Evolutionary conservation across 2,113 vertebrate species (phyloP).

Genomic region (Clarias gariepinus): DNA sequence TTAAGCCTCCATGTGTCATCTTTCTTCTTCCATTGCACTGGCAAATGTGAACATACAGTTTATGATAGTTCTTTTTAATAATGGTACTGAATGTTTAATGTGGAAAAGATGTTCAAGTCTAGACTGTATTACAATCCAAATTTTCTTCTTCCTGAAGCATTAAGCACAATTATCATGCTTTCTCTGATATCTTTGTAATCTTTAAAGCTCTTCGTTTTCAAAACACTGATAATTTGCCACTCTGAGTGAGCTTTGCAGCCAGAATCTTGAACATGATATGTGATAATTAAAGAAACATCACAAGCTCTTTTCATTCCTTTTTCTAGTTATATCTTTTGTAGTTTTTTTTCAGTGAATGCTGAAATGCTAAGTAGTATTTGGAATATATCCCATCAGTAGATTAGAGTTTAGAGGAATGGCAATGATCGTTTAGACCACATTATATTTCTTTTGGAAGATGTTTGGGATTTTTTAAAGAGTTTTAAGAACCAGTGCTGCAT

Average conservation of each 20-base stretch:
- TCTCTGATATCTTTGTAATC: slow-evolving; percentile 29
- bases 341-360: slow-evolving; percentile 35
- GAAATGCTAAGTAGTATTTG: slow-evolving; percentile 30
- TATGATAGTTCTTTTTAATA: slow-evolving; percentile 35
- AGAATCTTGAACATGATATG: slow-evolving; percentile 10
- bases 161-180: slow-evolving; percentile 21
- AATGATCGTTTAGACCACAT: slow-evolving; percentile 1
- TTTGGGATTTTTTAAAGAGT: background rate
- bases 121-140: background rate
- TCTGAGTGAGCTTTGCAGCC: slow-evolving; percentile 16
- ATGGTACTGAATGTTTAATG: slow-evolving; percentile 37
- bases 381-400: slow-evolving; percentile 3
- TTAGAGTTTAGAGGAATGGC: slow-evolving; percentile 5
- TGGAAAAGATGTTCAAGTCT: slow-evolving; percentile 38
- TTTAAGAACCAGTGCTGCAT: background rate
- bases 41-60: slow-evolving; percentile 39
- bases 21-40: slow-evolving; percentile 28
- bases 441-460: slow-evolving; percentile 4
- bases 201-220: slow-evolving; percentile 24
- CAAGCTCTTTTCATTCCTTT: background rate
- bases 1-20: background rate
- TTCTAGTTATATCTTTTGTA: slow-evolving; percentile 32
- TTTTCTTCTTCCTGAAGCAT: background rate
- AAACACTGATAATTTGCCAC: slow-evolving; percentile 52
- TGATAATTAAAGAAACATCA: slow-evolving; percentile 10